phyloP scores from a whole-genome alignment of 2,888 invertebrate species.

The Lissocephala sabroskyi region DNA sequence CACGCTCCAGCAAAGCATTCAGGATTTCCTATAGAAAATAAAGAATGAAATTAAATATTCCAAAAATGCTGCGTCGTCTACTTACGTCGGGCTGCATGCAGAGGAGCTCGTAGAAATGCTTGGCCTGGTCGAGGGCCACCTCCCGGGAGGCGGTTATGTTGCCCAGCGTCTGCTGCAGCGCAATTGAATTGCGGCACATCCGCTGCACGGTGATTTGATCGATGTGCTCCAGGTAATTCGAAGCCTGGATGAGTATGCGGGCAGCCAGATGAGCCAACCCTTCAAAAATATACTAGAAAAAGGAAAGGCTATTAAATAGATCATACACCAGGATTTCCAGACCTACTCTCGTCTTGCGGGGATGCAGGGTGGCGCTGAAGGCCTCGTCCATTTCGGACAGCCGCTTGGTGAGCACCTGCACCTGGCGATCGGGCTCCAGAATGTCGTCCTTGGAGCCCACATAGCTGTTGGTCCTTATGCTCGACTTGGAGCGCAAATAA shows the following conservation, averaged over 20 bases:
- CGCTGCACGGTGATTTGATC: conserved; percentile 87
- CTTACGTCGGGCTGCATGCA: conserved; percentile 85
- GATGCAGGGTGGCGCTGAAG: conserved; percentile 82
- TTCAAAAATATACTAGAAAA: conserved; percentile 87
- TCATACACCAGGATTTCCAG: too few species aligned
- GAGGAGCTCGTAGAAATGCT: conserved; percentile 90
- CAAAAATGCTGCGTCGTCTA: background rate
- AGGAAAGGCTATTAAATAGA: background rate
- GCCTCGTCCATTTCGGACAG: conserved; percentile 85
- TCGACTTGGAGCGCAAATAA: conserved; percentile 79
- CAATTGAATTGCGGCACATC: conserved; percentile 89
- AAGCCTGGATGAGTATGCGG: conserved; percentile 85
- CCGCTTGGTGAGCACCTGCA: conserved; percentile 84
- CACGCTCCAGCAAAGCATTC: conserved; percentile 86
- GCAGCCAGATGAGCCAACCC: conserved; percentile 87
- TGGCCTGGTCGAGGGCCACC: conserved; percentile 89
- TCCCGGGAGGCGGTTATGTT: conserved; percentile 87
- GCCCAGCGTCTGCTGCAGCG: conserved; percentile 88
- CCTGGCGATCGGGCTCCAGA: conserved; percentile 84
- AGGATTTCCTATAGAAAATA: conserved; percentile 82
- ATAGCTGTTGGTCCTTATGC: conserved; percentile 62
- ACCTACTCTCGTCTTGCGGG: conserved; percentile 82
- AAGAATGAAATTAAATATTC: background rate
- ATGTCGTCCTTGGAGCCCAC: conserved; percentile 77
- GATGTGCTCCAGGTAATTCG: conserved; percentile 84